Evolutionary conservation across 2,888 invertebrate genomes (phyloP).

Genomic region (Dasypolia templi): DNA sequence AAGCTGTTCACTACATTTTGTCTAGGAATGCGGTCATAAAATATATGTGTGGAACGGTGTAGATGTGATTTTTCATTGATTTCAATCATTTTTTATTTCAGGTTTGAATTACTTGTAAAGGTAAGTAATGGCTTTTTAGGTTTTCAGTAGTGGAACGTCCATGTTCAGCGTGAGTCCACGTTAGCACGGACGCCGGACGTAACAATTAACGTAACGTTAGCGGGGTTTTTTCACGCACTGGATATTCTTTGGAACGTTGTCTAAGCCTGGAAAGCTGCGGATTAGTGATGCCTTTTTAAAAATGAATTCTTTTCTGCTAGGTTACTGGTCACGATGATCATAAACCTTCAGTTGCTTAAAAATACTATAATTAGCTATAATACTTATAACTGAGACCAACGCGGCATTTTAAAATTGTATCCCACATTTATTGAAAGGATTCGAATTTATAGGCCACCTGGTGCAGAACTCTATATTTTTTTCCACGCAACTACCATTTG

Average conservation of each 20-base stretch:
- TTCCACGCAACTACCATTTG: conserved; percentile 7
- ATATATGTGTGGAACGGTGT: no score
- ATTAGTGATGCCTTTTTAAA: background rate
- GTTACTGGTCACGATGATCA: background rate
- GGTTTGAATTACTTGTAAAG: background rate
- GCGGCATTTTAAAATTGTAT: background rate
- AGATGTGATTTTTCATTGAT: no score
- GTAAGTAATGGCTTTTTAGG: background rate
- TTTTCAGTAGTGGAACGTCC: background rate
- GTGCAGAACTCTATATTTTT: conserved; percentile 38
- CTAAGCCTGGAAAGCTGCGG: background rate
- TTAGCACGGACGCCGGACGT: no score
- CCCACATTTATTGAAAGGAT: conserved; percentile 27
- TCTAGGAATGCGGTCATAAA: background rate
- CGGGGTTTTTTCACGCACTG: no score
- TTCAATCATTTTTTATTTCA: background rate
- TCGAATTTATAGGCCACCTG: conserved; percentile 60
- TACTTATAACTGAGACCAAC: background rate
- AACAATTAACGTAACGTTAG: no score
- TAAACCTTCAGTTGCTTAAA: background rate
- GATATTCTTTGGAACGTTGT: no score
- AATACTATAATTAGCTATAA: conserved; percentile 14
- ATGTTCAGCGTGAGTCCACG: background rate
- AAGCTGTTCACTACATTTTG: background rate
- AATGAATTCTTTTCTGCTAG: background rate